These are phyloP conservation scores for Lasioglossum oenotherae DNA, from an alignment of 2,888 invertebrate genomes.

Conservation along the genomic window DNA sequence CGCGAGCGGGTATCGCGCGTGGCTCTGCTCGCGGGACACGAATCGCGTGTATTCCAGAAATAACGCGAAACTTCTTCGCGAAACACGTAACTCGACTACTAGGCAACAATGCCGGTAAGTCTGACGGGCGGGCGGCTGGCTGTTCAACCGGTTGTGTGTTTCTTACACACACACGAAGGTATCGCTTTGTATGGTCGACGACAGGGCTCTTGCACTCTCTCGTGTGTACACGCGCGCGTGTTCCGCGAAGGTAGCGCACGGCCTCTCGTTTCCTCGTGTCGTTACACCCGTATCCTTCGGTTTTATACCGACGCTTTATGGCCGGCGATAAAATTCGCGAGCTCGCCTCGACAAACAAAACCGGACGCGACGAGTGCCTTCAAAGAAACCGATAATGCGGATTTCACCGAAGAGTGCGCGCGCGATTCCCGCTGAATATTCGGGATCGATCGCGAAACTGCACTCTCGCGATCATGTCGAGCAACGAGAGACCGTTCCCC, in stretches of 20 bases:
- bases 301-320: conserved; percentile 56
- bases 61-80: conserved; percentile 65
- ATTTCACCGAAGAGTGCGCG: conserved; percentile 26
- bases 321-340: conserved; percentile 66
- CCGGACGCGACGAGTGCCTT: conserved; percentile 48
- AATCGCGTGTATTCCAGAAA: conserved; percentile 68
- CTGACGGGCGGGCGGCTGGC: conserved; percentile 43
- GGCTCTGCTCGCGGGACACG: conserved; percentile 17
- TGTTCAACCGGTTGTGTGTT: conserved; percentile 14
- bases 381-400: conserved; percentile 61
- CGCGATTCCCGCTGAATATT: conserved; percentile 9
- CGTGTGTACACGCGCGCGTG: not conserved
- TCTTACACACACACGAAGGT: not conserved
- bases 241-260: conserved; percentile 36
- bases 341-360: conserved; percentile 62
- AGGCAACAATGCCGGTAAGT: conserved; percentile 61
- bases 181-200: not conserved
- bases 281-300: conserved; percentile 47
- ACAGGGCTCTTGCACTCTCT: conserved; percentile 3
- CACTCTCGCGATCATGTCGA: not conserved
- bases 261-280: conserved; percentile 37
- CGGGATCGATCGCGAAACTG: not conserved
- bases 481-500: not conserved
- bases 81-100: conserved; percentile 59
- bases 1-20: conserved; percentile 40